These are phyloP conservation scores for Scaptomyza tumidula DNA, from an alignment of 2,888 invertebrate genomes.

Conservation along the genomic window DNA sequence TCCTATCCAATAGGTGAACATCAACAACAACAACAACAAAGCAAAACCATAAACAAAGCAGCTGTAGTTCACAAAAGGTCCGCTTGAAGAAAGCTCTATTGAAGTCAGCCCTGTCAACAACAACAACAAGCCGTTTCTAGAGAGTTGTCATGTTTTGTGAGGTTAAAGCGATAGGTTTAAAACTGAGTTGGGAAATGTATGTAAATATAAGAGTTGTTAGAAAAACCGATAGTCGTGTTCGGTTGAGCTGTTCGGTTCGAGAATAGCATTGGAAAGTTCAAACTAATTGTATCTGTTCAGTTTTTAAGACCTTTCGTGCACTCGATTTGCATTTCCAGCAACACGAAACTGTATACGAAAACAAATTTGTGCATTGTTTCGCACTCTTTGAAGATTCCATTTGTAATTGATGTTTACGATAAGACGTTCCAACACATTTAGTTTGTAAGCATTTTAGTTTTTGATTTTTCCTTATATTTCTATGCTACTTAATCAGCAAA, in stretches of 20 bases:
- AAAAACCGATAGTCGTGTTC: too few species aligned
- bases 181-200: not conserved
- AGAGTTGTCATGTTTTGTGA: not conserved
- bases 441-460: slow-evolving; percentile 23
- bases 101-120: not conserved
- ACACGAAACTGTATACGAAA: not conserved
- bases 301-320: slow-evolving; percentile 36
- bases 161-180: not conserved
- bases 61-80: not conserved
- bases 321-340: slow-evolving; percentile 37
- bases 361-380: slow-evolving; percentile 9
- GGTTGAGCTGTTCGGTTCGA: not conserved
- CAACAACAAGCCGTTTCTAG: not conserved
- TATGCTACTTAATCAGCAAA: slow-evolving; percentile 22
- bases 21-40: not conserved
- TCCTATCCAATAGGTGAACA: not conserved
- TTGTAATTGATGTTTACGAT: slow-evolving; percentile 50
- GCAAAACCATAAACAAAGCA: not conserved
- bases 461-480: not conserved
- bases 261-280: slow-evolving; percentile 8
- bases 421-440: slow-evolving; percentile 56
- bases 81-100: slow-evolving; percentile 1
- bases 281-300: slow-evolving; percentile 23
- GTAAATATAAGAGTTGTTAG: not conserved
- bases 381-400: slow-evolving; percentile 14